Evolutionary conservation across 1,140 invertebrate species (phyloP).

Genomic region (Proales similis): DNA sequence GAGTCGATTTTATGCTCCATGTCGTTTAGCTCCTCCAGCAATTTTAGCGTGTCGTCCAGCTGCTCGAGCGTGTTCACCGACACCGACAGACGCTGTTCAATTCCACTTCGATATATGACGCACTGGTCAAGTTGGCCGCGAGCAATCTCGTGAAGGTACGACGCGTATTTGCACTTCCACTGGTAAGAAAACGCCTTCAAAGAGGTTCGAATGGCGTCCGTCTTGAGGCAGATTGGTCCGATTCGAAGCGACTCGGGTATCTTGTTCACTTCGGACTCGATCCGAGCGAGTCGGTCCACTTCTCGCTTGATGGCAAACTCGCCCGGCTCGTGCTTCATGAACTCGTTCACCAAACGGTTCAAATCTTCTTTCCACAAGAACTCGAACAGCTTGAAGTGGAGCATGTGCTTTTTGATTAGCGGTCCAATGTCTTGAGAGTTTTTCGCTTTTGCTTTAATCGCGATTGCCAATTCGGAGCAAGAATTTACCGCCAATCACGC

Average conservation of each 20-base stretch:
- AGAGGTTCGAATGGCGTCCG: slow-evolving; percentile 50
- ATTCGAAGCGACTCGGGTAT: slow-evolving; percentile 46
- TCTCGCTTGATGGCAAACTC: slow-evolving; percentile 44
- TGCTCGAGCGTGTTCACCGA: slow-evolving; percentile 50
- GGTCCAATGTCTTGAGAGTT: slow-evolving; percentile 44
- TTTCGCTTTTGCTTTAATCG: not conserved
- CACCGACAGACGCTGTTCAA: slow-evolving; percentile 46
- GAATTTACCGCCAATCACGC: slow-evolving; percentile 45
- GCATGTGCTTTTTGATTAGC: slow-evolving; percentile 46
- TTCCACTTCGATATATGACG: slow-evolving; percentile 47
- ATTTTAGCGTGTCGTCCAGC: slow-evolving; percentile 48
- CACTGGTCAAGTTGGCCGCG: slow-evolving; percentile 48
- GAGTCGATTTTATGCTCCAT: slow-evolving; percentile 54
- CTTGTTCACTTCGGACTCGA: slow-evolving; percentile 47
- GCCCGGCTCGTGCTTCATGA: slow-evolving; percentile 47
- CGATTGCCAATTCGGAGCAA: not conserved
- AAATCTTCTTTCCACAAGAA: slow-evolving; percentile 54
- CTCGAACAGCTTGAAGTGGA: slow-evolving; percentile 51
- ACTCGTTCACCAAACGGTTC: slow-evolving; percentile 50
- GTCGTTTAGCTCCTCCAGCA: slow-evolving; percentile 51
- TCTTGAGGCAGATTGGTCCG: slow-evolving; percentile 47
- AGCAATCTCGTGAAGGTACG: slow-evolving; percentile 50
- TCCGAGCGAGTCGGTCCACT: slow-evolving; percentile 37
- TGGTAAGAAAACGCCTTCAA: slow-evolving; percentile 51
- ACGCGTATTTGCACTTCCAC: slow-evolving; percentile 52